phyloP scores from a whole-genome alignment of 2,888 invertebrate species.

The Pasiphila rectangulata region DNA sequence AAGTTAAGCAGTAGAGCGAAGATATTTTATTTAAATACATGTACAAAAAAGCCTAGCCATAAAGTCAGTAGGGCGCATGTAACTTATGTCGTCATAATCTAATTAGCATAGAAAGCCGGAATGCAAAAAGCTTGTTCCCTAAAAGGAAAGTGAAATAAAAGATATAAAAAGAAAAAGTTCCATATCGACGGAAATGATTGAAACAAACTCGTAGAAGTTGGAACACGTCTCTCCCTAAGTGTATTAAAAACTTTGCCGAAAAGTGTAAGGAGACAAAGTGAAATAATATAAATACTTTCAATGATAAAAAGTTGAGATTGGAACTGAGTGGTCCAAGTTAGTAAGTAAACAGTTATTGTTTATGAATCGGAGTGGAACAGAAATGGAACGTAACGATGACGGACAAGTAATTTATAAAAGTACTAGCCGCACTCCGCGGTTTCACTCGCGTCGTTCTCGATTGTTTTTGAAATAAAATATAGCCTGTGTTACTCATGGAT shows the following conservation, averaged over 20 bases:
- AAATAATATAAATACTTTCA: slow-evolving; percentile 79
- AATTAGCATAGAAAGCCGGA: slow-evolving; percentile 21
- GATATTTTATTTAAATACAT: no score
- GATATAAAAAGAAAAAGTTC: slow-evolving; percentile 52
- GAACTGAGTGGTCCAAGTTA: slow-evolving; percentile 26
- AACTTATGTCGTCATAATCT: slow-evolving; percentile 6
- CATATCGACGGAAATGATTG: slow-evolving; percentile 68
- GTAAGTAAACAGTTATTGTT: neutral
- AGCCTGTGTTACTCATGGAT: no score
- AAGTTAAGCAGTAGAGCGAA: no score
- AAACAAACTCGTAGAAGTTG: slow-evolving; percentile 63
- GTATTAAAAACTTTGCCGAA: slow-evolving; percentile 74
- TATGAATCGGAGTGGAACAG: neutral
- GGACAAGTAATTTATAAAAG: no score
- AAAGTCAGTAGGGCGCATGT: neutral
- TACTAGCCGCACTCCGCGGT: no score
- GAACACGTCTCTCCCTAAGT: slow-evolving; percentile 68
- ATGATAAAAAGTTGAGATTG: slow-evolving; percentile 76
- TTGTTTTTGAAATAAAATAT: no score
- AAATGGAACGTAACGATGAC: neutral
- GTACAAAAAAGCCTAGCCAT: no score
- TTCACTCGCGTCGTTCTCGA: no score
- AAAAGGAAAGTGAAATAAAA: slow-evolving; percentile 51
- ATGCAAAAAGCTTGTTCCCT: slow-evolving; percentile 38
- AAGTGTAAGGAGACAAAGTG: slow-evolving; percentile 69